A percentile compares a stretch with the other conserved stretches of the same genome.
Evolutionary conservation across 2,797 vertebrate genomes (phyloP).

Genomic region (Melanotaenia trifasciata): DNA sequence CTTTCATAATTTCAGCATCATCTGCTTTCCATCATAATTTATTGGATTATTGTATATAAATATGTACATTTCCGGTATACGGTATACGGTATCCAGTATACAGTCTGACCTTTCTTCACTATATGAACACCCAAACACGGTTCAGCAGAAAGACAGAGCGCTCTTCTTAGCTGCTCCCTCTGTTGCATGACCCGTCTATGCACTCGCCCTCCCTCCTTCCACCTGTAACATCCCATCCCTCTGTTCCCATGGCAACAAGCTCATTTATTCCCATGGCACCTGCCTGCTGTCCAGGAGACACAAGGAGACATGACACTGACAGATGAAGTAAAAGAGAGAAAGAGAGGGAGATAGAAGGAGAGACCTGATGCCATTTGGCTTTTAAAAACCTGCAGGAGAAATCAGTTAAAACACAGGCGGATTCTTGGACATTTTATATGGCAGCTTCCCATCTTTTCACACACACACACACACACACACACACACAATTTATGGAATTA

Average conservation of each 20-base stretch:
- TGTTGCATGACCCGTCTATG: conserved; percentile 51
- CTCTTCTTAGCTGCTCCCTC: conserved; percentile 26
- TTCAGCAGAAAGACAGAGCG: conserved; percentile 11
- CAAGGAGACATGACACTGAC: conserved; percentile 68
- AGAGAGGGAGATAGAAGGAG: conserved; percentile 27
- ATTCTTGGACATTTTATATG: conserved; percentile 41
- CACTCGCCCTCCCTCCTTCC: conserved; percentile 26
- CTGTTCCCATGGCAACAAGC: conserved; percentile 73
- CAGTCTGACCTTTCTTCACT: conserved; percentile 24
- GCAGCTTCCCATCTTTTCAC: conserved; percentile 12
- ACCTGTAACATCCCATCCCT: conserved; percentile 42
- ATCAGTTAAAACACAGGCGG: conserved; percentile 41
- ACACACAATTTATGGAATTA: neutral
- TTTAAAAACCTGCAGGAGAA: conserved; percentile 62
- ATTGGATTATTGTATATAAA: conserved; percentile 12
- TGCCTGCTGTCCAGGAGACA: conserved; percentile 77
- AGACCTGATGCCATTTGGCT: conserved; percentile 35
- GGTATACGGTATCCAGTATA: no score
- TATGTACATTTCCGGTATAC: conserved; percentile 2
- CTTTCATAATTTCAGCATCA: neutral
- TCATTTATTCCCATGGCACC: conserved; percentile 72
- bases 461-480: neutral
- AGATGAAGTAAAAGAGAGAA: conserved; percentile 65
- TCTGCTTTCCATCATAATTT: neutral
- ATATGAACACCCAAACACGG: conserved; percentile 13